Evolutionary conservation across 2,888 invertebrate species (phyloP).

Genomic region (Drosophila nr. perissopoda): DNA sequence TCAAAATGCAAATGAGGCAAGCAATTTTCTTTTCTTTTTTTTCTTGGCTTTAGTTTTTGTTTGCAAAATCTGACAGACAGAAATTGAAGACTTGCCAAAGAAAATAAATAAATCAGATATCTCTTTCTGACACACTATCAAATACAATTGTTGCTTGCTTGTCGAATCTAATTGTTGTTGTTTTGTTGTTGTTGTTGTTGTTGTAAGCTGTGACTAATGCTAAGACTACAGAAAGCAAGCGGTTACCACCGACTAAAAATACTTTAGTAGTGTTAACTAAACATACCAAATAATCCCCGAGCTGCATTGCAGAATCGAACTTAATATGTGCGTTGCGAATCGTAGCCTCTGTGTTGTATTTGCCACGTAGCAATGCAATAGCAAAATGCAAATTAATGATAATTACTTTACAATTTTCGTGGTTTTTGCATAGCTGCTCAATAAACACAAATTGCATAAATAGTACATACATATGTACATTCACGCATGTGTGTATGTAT

Average conservation of each 20-base stretch:
- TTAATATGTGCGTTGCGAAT: neutral
- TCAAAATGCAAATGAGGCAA: conserved; percentile 31
- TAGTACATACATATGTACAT: neutral
- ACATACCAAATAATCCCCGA: conserved; percentile 17
- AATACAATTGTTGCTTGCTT: conserved; percentile 7
- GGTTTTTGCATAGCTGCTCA: conserved; percentile 7
- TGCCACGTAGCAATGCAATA: neutral
- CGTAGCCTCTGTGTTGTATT: neutral
- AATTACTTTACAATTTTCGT: conserved; percentile 26
- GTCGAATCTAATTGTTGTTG: conserved; percentile 29
- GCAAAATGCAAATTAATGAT: conserved; percentile 10
- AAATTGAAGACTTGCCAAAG: neutral
- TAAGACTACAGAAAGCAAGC: conserved; percentile 61
- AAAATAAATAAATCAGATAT: neutral
- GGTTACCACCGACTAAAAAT: conserved; percentile 71
- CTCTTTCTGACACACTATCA: neutral
- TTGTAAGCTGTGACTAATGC: conserved; percentile 43
- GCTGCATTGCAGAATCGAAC: neutral
- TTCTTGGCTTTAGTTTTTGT: neutral
- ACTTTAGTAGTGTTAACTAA: conserved; percentile 59
- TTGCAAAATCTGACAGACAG: conserved; percentile 2
- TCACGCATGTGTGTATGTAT: neutral
- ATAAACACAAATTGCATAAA: conserved; percentile 8
- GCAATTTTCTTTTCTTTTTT: neutral
- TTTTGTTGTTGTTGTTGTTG: conserved; percentile 44